Base-by-base conservation (phyloP, 2,888 invertebrate genomes). In the Selenia dentaria region DNA sequence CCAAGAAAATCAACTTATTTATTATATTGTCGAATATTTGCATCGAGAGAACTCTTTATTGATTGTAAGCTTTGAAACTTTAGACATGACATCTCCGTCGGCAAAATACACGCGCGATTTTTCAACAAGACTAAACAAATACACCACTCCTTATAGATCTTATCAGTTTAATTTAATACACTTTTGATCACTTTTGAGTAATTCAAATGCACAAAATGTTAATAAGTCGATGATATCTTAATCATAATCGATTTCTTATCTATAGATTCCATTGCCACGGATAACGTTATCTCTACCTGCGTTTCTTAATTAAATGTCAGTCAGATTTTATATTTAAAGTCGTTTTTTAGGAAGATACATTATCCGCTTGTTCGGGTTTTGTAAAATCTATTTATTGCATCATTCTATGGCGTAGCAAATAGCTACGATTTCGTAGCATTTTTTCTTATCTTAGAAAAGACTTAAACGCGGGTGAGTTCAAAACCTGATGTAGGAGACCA, bases 391-490 rank as follows among this genome's bases (percentile, higher is more conserved):
- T 14, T 28, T 4, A 6, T 8, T 14, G 3, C 18, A 4, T 3
- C 16, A 16, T 9, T 18, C 1, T 10, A 11, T 34, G 3, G 3
- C 34, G 34, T 34, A 33, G 35, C 25, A 6, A 22, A n/a, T 10
- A 24, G 31, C 43, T 49, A 51, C 46, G 34, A 13, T n/a, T 13
- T 27, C 13, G 37, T 36, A 26, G 31, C 25, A 31, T 32, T 31
- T 20, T 40, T 46, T 36, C 32, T 27, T 24, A 31, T 8, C 32
- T 36, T 52, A 49, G 28, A 67, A 68, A 73, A 73, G 74, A 73
- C 59, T 61, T 70, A 60, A 71, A 73, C 72, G 69, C 51, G 59
- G 16, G 46, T 45, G 16, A 11, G 11, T 9, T n/a, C n/a, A n/a
- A n/a, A n/a, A n/a, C n/a, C n/a, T n/a, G n/a, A n/a, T n/a, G n/a